These are phyloP conservation scores for Rattus rattus DNA, from an alignment of 2,113 vertebrate species.

Conservation along the genomic window DNA sequence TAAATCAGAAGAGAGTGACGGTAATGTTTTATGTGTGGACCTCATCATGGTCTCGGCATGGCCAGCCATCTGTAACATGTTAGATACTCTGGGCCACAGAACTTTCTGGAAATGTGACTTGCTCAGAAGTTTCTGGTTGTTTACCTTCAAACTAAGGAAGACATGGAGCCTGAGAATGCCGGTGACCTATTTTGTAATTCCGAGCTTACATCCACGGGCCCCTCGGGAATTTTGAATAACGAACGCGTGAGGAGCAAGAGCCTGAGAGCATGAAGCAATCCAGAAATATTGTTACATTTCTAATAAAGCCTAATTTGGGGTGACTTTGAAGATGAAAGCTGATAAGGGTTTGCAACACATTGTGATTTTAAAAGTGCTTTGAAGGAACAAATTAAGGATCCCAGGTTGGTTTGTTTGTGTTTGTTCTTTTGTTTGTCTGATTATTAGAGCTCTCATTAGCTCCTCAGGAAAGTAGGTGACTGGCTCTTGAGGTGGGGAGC, in stretches of 20 bases:
- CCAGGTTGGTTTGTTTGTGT: neutral
- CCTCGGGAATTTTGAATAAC: slow-evolving; percentile 43
- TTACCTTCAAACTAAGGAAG: slow-evolving; percentile 49
- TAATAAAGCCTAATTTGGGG: slow-evolving; percentile 54
- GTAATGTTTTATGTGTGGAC: neutral
- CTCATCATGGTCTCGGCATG: neutral
- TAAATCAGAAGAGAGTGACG: neutral
- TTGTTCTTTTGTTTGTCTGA: neutral
- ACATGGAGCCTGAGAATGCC: neutral
- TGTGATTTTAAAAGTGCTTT: slow-evolving; percentile 52
- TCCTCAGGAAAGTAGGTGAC: neutral
- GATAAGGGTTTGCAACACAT: slow-evolving; percentile 1
- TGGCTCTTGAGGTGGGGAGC: neutral
- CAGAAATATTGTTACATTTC: slow-evolving; percentile 45
- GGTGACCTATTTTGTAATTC: slow-evolving; percentile 68
- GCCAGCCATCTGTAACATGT: neutral
- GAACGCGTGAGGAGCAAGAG: neutral
- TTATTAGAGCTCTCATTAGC: neutral
- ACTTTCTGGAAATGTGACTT: slow-evolving; percentile 27
- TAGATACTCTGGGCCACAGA: neutral
- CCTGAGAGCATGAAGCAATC: slow-evolving; percentile 28
- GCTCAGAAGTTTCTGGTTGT: slow-evolving; percentile 13
- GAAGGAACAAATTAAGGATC: slow-evolving; percentile 30
- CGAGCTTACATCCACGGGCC: neutral
- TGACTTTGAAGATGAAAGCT: slow-evolving; percentile 73